Conservation (phyloP, 2,888 invertebrate genomes). For the Zaprionus obscuricornis region DNA sequence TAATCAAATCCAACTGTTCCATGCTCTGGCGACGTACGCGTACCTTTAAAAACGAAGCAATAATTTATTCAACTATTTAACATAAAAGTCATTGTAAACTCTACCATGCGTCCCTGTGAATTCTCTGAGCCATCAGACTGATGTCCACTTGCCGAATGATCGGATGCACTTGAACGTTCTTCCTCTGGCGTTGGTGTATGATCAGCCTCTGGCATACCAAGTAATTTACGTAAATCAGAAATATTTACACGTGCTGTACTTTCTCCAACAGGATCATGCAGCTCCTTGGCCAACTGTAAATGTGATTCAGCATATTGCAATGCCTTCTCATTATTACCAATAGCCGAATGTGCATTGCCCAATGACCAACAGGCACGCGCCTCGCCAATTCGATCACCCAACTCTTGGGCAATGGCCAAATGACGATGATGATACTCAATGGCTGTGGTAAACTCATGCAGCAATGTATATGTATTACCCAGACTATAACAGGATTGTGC, state of each 20-base stretch:
- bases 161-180: constrained; percentile 79
- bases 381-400: constrained; percentile 93
- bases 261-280: constrained; percentile 94
- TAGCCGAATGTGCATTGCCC: constrained; percentile 96
- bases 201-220: constrained; percentile 87
- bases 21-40: constrained; percentile 95
- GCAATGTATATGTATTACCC: constrained; percentile 97
- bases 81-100: too few species aligned
- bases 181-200: constrained; percentile 82
- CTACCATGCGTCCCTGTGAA: constrained; percentile 81
- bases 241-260: constrained; percentile 97
- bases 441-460: constrained; percentile 95
- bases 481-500: constrained; percentile 99
- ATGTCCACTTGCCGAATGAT: constrained; percentile 76
- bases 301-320: constrained; percentile 95
- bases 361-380: constrained; percentile 98
- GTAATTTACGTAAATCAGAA: constrained; percentile 92
- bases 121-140: constrained; percentile 81
- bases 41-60: constrained; percentile 81
- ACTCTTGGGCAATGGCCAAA: constrained; percentile 91
- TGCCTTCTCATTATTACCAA: constrained; percentile 96
- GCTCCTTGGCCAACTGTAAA: constrained; percentile 95
- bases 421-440: constrained; percentile 97
- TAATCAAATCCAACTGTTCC: constrained; percentile 97
- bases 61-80: too few species aligned